These are phyloP conservation scores for Nylanderia fulva DNA, from an alignment of 1,140 invertebrate genomes.

Conservation along the genomic window DNA sequence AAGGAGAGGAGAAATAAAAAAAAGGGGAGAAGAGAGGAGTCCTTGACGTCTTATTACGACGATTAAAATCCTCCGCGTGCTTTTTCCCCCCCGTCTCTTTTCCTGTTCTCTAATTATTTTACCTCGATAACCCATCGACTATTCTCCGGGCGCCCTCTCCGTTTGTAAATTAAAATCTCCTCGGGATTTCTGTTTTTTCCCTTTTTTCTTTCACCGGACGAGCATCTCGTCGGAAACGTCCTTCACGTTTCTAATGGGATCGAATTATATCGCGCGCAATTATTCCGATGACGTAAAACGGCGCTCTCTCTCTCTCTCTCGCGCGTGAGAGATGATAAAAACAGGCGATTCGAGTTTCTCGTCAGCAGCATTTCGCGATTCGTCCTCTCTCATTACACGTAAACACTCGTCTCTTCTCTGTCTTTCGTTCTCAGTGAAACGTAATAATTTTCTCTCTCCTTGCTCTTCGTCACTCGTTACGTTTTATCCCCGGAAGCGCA, in stretches of 20 bases:
- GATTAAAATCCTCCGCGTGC: slow-evolving; percentile 65
- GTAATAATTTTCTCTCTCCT: slow-evolving; percentile 24
- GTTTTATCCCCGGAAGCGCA: slow-evolving; percentile 22
- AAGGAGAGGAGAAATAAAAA: neutral
- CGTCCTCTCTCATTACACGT: slow-evolving; percentile 14
- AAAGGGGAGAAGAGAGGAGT: neutral
- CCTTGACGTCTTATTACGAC: slow-evolving; percentile 71
- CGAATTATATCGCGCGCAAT: slow-evolving; percentile 23
- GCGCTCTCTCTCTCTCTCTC: no score
- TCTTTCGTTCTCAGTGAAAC: neutral
- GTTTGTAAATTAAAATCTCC: slow-evolving; percentile 46
- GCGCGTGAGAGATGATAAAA: neutral
- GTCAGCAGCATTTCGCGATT: neutral
- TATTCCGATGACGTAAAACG: slow-evolving; percentile 33
- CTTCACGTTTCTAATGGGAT: slow-evolving; percentile 30
- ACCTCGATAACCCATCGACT: slow-evolving; percentile 14
- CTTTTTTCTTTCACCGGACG: slow-evolving; percentile 6
- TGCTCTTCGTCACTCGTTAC: slow-evolving; percentile 1
- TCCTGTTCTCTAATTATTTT: slow-evolving; percentile 50
- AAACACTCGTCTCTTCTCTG: neutral
- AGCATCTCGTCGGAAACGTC: slow-evolving; percentile 30
- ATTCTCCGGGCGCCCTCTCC: neutral
- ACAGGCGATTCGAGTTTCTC: slow-evolving; percentile 6
- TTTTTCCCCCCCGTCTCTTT: slow-evolving; percentile 24
- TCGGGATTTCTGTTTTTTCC: neutral